phyloP scores from a whole-genome alignment of 2,113 vertebrate species.

The Colossoma macropomum region DNA sequence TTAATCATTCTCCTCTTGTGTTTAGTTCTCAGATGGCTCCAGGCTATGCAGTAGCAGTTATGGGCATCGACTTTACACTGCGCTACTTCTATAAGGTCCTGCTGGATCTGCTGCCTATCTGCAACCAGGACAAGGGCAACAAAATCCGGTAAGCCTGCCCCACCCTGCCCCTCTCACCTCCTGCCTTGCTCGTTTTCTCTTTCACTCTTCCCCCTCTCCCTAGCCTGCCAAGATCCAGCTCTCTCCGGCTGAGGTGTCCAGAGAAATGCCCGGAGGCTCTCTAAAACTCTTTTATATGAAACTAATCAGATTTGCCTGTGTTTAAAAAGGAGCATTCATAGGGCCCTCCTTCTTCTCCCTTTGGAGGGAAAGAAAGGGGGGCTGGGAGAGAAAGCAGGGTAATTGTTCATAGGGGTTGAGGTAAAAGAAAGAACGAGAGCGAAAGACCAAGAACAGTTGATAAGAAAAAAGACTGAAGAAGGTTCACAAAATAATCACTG shows the following conservation, averaged over 20 bases:
- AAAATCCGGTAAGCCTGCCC: slow-evolving; percentile 86
- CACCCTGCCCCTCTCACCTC: slow-evolving; percentile 5
- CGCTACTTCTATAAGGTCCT: slow-evolving; percentile 98
- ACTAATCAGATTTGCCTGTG: slow-evolving; percentile 62
- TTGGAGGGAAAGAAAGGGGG: slow-evolving; percentile 7
- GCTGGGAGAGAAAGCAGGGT: slow-evolving; percentile 19
- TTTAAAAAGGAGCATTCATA: slow-evolving; percentile 51
- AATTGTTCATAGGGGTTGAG: slow-evolving; percentile 18
- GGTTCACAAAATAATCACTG: slow-evolving; percentile 15
- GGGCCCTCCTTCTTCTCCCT: slow-evolving; percentile 39
- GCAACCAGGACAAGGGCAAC: slow-evolving; percentile 95
- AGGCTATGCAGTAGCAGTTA: slow-evolving; percentile 92
- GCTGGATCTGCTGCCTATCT: slow-evolving; percentile 92
- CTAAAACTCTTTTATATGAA: slow-evolving; percentile 52
- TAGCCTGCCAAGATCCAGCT: slow-evolving; percentile 25
- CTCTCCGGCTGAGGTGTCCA: slow-evolving; percentile 21
- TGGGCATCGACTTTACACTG: slow-evolving; percentile 98
- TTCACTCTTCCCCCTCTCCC: not conserved
- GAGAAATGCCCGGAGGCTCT: slow-evolving; percentile 48
- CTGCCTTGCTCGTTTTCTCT: not conserved
- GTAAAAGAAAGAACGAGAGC: slow-evolving; percentile 19
- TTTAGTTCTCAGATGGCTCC: slow-evolving; percentile 84
- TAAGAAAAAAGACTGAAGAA: not conserved
- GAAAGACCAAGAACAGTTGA: not conserved
- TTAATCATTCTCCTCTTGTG: not conserved